Evolutionary conservation across 2,888 invertebrate genomes (phyloP).

Genomic region (Entomobrya proxima): DNA sequence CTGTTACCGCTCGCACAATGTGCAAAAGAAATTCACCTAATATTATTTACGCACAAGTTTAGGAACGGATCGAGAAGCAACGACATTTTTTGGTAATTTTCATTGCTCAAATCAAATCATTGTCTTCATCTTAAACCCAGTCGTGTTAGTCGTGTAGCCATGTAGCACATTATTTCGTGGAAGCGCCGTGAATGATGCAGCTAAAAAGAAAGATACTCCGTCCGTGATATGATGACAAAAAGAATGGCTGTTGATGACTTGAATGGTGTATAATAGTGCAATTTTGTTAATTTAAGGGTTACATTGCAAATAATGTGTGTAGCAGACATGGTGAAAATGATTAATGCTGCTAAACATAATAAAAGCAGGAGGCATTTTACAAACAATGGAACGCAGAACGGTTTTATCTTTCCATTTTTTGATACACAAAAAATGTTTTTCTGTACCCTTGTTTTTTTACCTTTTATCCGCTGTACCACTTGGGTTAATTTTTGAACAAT

Average conservation of each 20-base stretch:
- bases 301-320: slow-evolving; percentile 56
- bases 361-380: slow-evolving; percentile 36
- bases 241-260: slow-evolving; percentile 1
- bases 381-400: slow-evolving; percentile 31
- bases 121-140: background rate
- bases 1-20: background rate
- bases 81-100: slow-evolving; percentile 24
- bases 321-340: slow-evolving; percentile 40
- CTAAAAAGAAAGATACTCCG: background rate
- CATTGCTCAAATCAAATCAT: slow-evolving; percentile 8
- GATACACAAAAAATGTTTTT: slow-evolving; percentile 18
- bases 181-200: slow-evolving; percentile 21
- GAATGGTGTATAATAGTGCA: slow-evolving; percentile 54
- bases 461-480: background rate
- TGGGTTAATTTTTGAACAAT: background rate
- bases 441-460: background rate
- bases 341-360: slow-evolving; percentile 38
- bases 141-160: background rate
- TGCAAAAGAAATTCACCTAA: background rate
- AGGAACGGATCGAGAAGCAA: background rate
- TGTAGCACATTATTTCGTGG: slow-evolving; percentile 10
- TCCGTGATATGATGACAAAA: slow-evolving; percentile 15
- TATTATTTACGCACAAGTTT: background rate
- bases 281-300: slow-evolving; percentile 57
- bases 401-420: slow-evolving; percentile 2